Percentiles rank a stretch among this genome's conserved stretches.
phyloP scores from a whole-genome alignment of 1,140 invertebrate species.

The Pygmarrhopalites habei region DNA sequence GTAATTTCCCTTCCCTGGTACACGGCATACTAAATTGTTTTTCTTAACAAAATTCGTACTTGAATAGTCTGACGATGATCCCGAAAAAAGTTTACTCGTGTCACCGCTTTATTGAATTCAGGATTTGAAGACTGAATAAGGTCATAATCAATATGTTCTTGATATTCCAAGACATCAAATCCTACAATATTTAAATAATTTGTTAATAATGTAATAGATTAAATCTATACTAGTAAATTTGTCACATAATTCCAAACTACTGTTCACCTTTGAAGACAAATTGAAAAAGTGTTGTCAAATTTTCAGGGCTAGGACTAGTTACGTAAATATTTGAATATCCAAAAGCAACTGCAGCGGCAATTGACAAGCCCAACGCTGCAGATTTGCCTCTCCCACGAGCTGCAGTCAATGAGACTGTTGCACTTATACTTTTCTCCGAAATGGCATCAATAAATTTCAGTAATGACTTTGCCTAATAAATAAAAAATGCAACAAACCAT shows the following conservation, averaged over 20 bases:
- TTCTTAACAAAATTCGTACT: slow-evolving; percentile 46
- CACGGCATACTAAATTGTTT: not conserved
- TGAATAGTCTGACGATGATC: slow-evolving; percentile 96
- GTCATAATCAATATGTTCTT: slow-evolving; percentile 94
- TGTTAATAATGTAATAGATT: not conserved
- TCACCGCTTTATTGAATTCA: slow-evolving; percentile 93
- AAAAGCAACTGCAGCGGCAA: slow-evolving; percentile 74
- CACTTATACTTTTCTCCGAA: slow-evolving; percentile 81
- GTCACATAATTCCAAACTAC: not conserved
- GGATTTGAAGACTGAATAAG: slow-evolving; percentile 92
- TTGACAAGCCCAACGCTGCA: slow-evolving; percentile 89
- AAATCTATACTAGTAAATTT: too few relatives aligned
- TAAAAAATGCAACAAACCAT: slow-evolving; percentile 1
- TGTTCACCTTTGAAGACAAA: slow-evolving; percentile 80
- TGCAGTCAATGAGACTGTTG: slow-evolving; percentile 91
- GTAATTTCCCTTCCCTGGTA: not conserved
- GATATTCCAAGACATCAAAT: slow-evolving; percentile 88
- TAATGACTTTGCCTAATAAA: slow-evolving; percentile 67
- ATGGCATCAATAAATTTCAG: slow-evolving; percentile 92
- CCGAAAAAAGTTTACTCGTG: slow-evolving; percentile 74
- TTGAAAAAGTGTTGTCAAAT: slow-evolving; percentile 95
- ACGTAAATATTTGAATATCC: slow-evolving; percentile 98
- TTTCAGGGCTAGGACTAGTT: slow-evolving; percentile 95
- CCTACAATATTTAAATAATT: slow-evolving; percentile 47
- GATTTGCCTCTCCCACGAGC: slow-evolving; percentile 96